Evolutionary conservation across 2,888 invertebrate species (phyloP), one percentile per base, ranked within the genome.

Genomic region (Chrysolina americana): DNA sequence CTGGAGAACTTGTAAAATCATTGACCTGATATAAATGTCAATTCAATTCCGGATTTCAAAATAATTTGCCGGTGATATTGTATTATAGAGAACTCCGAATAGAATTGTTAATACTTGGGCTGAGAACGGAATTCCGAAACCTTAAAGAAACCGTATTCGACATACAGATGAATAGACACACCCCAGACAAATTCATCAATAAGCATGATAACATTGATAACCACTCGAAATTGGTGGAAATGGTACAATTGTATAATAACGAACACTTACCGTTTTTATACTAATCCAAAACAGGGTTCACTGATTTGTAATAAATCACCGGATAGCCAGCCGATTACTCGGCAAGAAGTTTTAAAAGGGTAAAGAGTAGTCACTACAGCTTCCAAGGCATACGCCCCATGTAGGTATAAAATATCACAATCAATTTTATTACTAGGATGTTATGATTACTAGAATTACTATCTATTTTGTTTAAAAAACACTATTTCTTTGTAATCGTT

Each of bases 351-450:
- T 73, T n/a, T 75, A 69, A 59, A 28, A 59, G 59, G 71, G 69
- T 78, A 76, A 71, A 73, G 36, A 36, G 68, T 71, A 71, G 70
- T 74, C 78, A 78, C 78, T 75, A 63, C 81, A 81, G 82, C 82
- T 80, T 79, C 76, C 76, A 77, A 81, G 84, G 86, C 85, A 85
- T 85, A 86, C 85, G 86, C 85, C 85, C 85, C 86, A 86, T 86
- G 82, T 71, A 75, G 62, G 68, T 64, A 64, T 64, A 53, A 47
- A 65, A 53, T 50, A 53, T 53, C 53, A 65, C 53, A 53, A 68
- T 36, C 17, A 53, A 68, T 41, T 41, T 17, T 53, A 21, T 68
- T 36, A 68, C 19, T 41, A 56, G 41, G 41, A 53, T 41, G 28
- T 15, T 41, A 68, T 11, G 36, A 41, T 53, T 53, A 15, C n/a